Percentiles rank a stretch among this genome's conserved stretches.
phyloP scores from a whole-genome alignment of 2,797 vertebrate species.

The Leptoclinus maculatus region DNA sequence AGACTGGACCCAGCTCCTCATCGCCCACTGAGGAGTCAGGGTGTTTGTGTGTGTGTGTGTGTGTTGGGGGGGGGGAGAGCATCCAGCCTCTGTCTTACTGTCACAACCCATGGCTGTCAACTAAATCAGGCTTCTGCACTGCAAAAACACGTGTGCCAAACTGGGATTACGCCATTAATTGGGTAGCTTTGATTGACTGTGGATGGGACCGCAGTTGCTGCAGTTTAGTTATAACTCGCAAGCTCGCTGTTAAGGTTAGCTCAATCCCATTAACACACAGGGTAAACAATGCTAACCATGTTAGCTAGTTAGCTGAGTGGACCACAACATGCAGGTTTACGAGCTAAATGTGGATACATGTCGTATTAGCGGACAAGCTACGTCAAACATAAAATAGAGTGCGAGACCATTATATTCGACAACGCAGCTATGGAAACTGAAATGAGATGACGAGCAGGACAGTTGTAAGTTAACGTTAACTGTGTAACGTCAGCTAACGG shows the following conservation, averaged over 20 bases:
- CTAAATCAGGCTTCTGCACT: background rate
- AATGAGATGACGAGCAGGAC: background rate
- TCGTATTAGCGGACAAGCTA: rapidly evolving
- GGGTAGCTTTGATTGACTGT: too few relatives aligned
- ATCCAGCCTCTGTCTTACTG: slow-evolving; percentile 1
- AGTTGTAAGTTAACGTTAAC: slow-evolving; percentile 13
- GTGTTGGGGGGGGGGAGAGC: background rate
- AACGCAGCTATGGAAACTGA: rapidly evolving
- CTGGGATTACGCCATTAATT: background rate
- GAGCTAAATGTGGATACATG: background rate
- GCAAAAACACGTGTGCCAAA: background rate
- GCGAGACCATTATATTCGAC: background rate
- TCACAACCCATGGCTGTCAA: background rate
- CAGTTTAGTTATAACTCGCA: background rate
- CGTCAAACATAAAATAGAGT: background rate
- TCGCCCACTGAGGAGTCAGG: background rate
- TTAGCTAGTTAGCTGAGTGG: slow-evolving; percentile 28
- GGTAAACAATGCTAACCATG: slow-evolving; percentile 29
- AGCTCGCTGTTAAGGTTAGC: background rate
- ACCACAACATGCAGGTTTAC: background rate
- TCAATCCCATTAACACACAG: background rate
- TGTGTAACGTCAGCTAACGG: slow-evolving; percentile 43
- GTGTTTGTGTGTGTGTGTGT: too few relatives aligned
- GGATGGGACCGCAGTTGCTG: background rate
- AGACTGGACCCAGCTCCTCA: slow-evolving; percentile 17